A percentile compares a stretch with the other conserved stretches of the same genome.
These are phyloP conservation scores for Vanessa tameamea DNA, from an alignment of 1,140 invertebrate genomes.

Conservation along the genomic window DNA sequence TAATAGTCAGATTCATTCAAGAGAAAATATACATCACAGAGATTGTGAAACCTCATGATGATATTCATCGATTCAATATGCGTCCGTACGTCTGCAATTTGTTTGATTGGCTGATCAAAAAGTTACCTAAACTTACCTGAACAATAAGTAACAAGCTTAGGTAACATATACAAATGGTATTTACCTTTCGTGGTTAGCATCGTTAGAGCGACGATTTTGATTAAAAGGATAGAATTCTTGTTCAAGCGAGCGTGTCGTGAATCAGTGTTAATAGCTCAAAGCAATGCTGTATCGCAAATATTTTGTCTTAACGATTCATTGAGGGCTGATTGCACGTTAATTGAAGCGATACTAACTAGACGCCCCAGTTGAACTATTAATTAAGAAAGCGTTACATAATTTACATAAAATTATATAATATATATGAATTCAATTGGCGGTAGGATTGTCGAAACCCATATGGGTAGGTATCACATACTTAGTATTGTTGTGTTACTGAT, in stretches of 20 bases:
- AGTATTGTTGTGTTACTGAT: too few species aligned
- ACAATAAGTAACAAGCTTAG: not conserved
- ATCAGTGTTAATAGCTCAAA: conserved; percentile 62
- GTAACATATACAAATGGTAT: not conserved
- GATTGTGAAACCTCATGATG: too few species aligned
- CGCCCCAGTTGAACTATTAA: not conserved
- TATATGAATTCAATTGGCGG: too few species aligned
- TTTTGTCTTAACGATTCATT: conserved; percentile 56
- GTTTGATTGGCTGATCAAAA: not conserved
- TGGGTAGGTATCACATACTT: too few species aligned
- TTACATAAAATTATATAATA: not conserved
- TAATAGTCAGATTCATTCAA: too few species aligned
- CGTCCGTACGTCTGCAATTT: too few species aligned
- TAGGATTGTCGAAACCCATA: too few species aligned
- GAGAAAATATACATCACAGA: too few species aligned
- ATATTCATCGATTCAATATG: too few species aligned
- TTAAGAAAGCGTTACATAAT: not conserved
- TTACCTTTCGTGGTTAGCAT: not conserved
- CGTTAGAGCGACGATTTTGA: not conserved
- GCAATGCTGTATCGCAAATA: conserved; percentile 46
- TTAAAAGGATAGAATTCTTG: not conserved
- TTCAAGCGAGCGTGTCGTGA: not conserved
- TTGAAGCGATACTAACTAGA: not conserved
- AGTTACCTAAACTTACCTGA: not conserved
- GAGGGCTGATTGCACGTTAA: conserved; percentile 35